Evolutionary conservation across 2,113 vertebrate species (phyloP).

Genomic region (Lophura nycthemera): DNA sequence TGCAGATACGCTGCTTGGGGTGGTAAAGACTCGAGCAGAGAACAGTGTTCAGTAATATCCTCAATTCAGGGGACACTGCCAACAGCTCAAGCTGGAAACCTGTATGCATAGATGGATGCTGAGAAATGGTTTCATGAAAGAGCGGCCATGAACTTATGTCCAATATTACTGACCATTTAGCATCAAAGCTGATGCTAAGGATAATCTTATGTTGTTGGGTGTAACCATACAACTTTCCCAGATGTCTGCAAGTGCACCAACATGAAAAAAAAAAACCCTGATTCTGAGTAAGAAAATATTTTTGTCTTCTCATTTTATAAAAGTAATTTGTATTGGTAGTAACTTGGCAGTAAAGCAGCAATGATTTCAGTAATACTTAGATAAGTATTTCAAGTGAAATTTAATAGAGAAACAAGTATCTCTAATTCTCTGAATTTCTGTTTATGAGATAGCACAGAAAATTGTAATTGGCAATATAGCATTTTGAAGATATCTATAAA

Average conservation of each 20-base stretch:
- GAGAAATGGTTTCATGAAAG: not conserved
- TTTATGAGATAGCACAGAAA: not conserved
- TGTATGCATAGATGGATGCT: not conserved
- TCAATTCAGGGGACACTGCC: not conserved
- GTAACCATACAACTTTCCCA: not conserved
- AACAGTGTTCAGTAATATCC: not conserved
- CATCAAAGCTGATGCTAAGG: not conserved
- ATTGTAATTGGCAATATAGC: not conserved
- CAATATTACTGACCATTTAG: not conserved
- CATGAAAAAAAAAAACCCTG: not conserved
- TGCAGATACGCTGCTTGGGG: not conserved
- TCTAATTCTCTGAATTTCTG: not conserved
- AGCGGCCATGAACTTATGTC: not conserved
- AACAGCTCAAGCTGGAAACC: not conserved
- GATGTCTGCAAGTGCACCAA: not conserved
- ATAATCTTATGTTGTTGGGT: not conserved
- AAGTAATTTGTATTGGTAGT: not conserved
- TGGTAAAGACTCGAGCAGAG: fast-evolving
- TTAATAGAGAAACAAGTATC: not conserved
- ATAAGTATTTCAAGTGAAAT: not conserved
- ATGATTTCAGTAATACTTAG: not conserved
- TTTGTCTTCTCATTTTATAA: not conserved
- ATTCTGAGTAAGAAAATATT: not conserved
- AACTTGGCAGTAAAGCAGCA: not conserved
- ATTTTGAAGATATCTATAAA: not conserved